Percentiles rank a stretch among this genome's conserved stretches.
Conservation (phyloP, 2,888 invertebrate species). For the Caenorhabditis virilis region DNA sequence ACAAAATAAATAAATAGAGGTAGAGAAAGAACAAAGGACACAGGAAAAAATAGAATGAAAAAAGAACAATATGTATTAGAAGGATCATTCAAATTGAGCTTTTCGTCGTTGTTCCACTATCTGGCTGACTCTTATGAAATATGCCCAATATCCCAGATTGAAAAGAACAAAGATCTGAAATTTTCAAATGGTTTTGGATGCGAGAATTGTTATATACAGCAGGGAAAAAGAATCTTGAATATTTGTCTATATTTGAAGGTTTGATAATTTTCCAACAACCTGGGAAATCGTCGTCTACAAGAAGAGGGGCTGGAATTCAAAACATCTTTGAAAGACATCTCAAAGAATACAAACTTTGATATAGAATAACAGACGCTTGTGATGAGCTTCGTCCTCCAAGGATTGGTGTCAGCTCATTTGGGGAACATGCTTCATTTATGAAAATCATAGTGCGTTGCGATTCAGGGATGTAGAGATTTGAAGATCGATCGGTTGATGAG, state of each 20-base stretch:
- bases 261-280: conserved; percentile 68
- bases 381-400: conserved; percentile 19
- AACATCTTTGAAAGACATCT: too few relatives aligned
- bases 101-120: conserved; percentile 26
- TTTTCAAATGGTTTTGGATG: conserved; percentile 1
- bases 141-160: conserved; percentile 74
- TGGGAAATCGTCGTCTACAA: conserved; percentile 19
- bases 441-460: conserved; percentile 36
- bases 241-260: conserved; percentile 97
- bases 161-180: conserved; percentile 88
- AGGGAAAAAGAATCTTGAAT: conserved; percentile 94
- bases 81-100: conserved; percentile 5
- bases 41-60: conserved; percentile 4
- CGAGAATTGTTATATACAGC: conserved; percentile 16
- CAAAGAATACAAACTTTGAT: conserved; percentile 21
- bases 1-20: conserved; percentile 3
- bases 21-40: conserved; percentile 3
- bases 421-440: conserved; percentile 10
- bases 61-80: not conserved
- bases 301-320: conserved; percentile 18
- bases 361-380: conserved; percentile 27
- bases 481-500: conserved; percentile 53
- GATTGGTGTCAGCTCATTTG: conserved; percentile 35
- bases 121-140: conserved; percentile 46
- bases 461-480: conserved; percentile 49